Evolutionary conservation across 2,113 vertebrate species (phyloP), one percentile per base, ranked within the genome.

Genomic region (Gobius niger): DNA sequence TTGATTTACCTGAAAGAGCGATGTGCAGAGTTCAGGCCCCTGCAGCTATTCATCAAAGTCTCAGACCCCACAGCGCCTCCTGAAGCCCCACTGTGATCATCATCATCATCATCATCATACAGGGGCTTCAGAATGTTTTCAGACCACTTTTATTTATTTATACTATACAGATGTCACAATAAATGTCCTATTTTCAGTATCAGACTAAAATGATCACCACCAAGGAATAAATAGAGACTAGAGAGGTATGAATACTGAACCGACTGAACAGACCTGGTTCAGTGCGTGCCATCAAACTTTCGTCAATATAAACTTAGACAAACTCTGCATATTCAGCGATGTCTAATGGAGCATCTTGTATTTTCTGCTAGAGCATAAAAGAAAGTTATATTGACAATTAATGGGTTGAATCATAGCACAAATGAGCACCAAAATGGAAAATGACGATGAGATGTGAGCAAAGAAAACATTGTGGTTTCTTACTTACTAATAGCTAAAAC

Each of bases 31-130:
- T 82, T 90, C 82, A 84, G 75, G 63, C 73, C 68, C 56, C 77
- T 81, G 75, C 71, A 76, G 81, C 78, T 85, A 81, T 89, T 89
- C 75, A 81, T 91, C 89, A 91, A 82, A 72, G 74, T 85, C 85
- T 82, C 87, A 76, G 76, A 44, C 63, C 41, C 72, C 12, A 12
- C 51, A 60, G 65, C 44, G 1, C 65, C 76, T 67, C 50, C 64
- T 2, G 3, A 57, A 70, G 60, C 52, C 47, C 0, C 9, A 57
- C 64, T 67, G 10, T 14, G 11, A 44, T 44, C n/a, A 10, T 62
- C 41, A 16, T 44, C 24, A 10, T 62, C 41, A 16, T 44, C 24
- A 34, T 34, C 24, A 34, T 34, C 24, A 34, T 34, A 34, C 24
- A 34, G 24, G 24, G 24, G 24, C 24, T 34, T 34, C 24, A 34